Base-by-base conservation (phyloP, 2,797 vertebrate species). In the Jordanella pulchra region DNA sequence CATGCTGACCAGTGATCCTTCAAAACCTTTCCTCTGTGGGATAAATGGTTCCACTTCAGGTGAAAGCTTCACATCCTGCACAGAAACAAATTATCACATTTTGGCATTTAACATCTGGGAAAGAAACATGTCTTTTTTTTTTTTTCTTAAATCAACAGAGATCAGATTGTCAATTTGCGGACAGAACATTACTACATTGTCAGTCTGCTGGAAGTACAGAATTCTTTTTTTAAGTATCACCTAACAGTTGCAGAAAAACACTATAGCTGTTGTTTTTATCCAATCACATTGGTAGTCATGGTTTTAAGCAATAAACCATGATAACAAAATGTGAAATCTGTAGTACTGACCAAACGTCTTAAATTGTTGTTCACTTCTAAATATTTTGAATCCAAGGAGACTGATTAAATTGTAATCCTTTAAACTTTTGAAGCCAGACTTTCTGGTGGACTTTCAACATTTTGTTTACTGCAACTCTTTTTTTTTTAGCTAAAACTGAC, bases 31-130 rank as follows among this genome's bases (percentile, higher is more conserved):
- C 94, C 96, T 99, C 95, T 99, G 97, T 74, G 98, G 98, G 95
- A 99, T 95, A 92, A 99, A 99, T 0, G 98, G 98, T 88, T 99
- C 98, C 78, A 99, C 98, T 93, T 99, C 98, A 66, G 98, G 96
- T 80, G 98, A 99, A 79, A 99, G 95, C 91, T 98, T 98, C 89
- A 97, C 96, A 95, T 98, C 98, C 98, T 99, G 90, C 69, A 80
- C 15, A 83, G 66, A 81, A 9, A 76, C 17, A 87, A 73, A 23
- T 48, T 55, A 56, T 30, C 65, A 35, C 60, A 7, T 14, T n/a
- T 30, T 44, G 56, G 3, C 66, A 51, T 58, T 58, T 56, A 30
- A 69, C 14, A 51, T 67, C 44, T 76, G 23, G 61, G 13, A 56
- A 0, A 70, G 53, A 71, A 45, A 35, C 17, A 65, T 7, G 13